Conservation (phyloP, 2,888 invertebrate genomes). For the Heliconius ismenius region DNA sequence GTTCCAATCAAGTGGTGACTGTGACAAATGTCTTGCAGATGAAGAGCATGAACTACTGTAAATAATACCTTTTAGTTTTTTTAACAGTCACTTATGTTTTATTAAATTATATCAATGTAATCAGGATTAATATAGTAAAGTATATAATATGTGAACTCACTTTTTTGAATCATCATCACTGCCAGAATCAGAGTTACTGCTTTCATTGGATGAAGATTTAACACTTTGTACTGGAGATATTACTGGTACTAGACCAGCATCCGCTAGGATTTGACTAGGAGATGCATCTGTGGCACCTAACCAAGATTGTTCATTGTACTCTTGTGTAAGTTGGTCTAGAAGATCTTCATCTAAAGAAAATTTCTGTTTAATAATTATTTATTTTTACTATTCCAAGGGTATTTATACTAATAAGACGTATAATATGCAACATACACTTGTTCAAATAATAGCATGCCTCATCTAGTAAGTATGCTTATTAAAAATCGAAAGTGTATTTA, state of each 20-base stretch:
- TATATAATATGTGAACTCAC: constrained; percentile 49
- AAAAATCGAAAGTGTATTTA: constrained; percentile 57
- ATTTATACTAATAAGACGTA: background rate
- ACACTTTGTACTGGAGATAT: constrained; percentile 68
- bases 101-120: background rate
- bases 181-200: constrained; percentile 73
- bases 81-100: background rate
- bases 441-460: constrained; percentile 16
- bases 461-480: constrained; percentile 6
- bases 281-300: constrained; percentile 74
- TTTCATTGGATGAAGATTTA: constrained; percentile 68
- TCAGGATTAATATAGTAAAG: background rate
- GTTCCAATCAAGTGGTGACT: constrained; percentile 70
- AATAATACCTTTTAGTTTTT: background rate
- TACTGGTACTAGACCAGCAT: constrained; percentile 70
- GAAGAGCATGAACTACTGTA: constrained; percentile 53
- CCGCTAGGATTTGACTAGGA: constrained; percentile 77
- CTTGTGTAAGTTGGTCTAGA: constrained; percentile 69
- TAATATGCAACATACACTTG: constrained; percentile 10
- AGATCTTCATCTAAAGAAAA: constrained; percentile 68
- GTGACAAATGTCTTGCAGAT: constrained; percentile 64
- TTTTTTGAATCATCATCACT: constrained; percentile 79
- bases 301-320: constrained; percentile 73
- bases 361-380: constrained; percentile 5
- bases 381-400: background rate